Percentiles rank a stretch among this genome's conserved stretches.
These are phyloP conservation scores for Macrobrachium nipponense DNA, from an alignment of 1,140 invertebrate species.

Conservation along the genomic window DNA sequence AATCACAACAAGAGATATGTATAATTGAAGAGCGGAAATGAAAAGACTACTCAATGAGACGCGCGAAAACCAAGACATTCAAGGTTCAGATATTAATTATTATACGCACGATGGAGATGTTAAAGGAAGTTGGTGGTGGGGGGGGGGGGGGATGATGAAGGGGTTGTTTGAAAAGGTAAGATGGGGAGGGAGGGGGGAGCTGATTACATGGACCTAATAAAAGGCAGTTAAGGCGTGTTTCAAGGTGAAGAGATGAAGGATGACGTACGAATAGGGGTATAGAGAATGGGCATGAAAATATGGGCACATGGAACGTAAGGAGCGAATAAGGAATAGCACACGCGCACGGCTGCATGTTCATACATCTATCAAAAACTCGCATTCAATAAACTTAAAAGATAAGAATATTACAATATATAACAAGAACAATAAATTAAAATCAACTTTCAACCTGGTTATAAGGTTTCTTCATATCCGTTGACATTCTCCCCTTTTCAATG, in stretches of 20 bases:
- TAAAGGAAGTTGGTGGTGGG: not conserved
- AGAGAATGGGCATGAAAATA: constrained; percentile 2
- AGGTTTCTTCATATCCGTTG: too few relatives aligned
- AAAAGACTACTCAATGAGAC: not conserved
- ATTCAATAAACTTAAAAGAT: too few relatives aligned
- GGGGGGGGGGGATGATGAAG: not conserved
- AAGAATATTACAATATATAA: too few relatives aligned
- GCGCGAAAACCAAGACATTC: not conserved
- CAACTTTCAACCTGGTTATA: too few relatives aligned
- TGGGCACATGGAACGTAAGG: not conserved
- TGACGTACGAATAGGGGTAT: not conserved
- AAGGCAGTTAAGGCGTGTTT: not conserved
- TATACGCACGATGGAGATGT: not conserved
- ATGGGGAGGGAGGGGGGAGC: not conserved
- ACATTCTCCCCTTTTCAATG: too few relatives aligned
- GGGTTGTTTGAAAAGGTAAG: not conserved
- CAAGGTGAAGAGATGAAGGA: not conserved
- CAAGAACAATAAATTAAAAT: too few relatives aligned
- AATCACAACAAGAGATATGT: not conserved
- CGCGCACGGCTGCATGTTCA: too few relatives aligned
- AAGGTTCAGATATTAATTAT: not conserved
- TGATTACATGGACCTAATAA: not conserved
- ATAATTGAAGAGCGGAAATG: not conserved
- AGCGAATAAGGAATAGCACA: too few relatives aligned
- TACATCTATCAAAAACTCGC: too few relatives aligned